Percentiles rank a stretch among this genome's conserved stretches.
Conservation (phyloP, 2,113 vertebrate genomes). For the Tragelaphus buxtoni region DNA sequence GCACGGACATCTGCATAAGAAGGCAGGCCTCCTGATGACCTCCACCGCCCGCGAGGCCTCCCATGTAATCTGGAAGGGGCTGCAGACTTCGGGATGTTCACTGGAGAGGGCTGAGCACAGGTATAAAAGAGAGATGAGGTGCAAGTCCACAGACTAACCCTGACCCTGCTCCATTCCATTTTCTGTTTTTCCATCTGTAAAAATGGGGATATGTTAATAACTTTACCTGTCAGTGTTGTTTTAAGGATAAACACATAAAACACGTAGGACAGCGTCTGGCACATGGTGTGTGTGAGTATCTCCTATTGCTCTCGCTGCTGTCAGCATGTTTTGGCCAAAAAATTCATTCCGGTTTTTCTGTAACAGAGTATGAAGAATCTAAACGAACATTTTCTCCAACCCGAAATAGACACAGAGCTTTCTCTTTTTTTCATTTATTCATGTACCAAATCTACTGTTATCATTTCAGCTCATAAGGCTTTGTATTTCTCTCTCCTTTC, state of each 20-base stretch:
- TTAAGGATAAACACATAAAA: neutral
- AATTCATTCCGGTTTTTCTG: neutral
- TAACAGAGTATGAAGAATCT: neutral
- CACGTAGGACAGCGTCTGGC: neutral
- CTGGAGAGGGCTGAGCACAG: neutral
- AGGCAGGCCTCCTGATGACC: neutral
- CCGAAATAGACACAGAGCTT: neutral
- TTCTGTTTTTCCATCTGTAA: neutral
- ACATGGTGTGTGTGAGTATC: neutral
- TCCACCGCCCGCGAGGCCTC: neutral
- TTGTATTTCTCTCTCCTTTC: neutral
- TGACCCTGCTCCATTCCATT: neutral
- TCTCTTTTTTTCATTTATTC: neutral
- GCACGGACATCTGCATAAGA: neutral
- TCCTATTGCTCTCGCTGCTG: neutral
- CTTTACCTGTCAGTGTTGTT: neutral
- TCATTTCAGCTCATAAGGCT: neutral
- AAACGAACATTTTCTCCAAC: rapidly evolving
- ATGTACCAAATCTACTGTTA: neutral
- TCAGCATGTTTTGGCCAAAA: neutral
- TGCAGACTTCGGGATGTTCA: neutral
- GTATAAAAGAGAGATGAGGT: neutral
- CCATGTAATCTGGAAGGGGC: neutral
- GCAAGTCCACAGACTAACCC: neutral
- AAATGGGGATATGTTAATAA: neutral